Evolutionary conservation across 2,888 invertebrate species (phyloP), one percentile per base, ranked within the genome.

Genomic region (Tanytarsus gracilentus): DNA sequence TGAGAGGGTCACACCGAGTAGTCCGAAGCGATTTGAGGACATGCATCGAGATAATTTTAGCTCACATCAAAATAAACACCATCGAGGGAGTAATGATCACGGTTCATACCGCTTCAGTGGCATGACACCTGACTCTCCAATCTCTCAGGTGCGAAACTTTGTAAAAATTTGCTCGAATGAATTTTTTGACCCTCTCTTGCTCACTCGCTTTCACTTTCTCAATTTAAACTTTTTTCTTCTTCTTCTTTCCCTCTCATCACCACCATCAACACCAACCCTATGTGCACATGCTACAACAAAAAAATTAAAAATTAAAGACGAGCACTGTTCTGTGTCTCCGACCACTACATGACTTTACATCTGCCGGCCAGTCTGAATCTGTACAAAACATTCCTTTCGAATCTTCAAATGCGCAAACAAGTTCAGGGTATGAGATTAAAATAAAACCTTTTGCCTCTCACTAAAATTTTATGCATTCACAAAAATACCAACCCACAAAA

Each of bases 91-190:
- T 30, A 36, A 49, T 11, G 60, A 60, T 48, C 53, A 55, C 8
- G 36, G 39, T 25, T 27, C 27, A 7, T 58, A 29, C 21, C 60
- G 36, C 18, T 6, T 29, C 14, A 48, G 14, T 9, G 58, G 69
- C 39, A 72, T 72, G 3, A 72, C 74, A 9, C 74, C 74, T 0
- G 74, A 74, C 58, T 74, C 74, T 14, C 74, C 74, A 26, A 72
- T 72, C 36, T 73, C 73, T 7, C 74, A 74, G 68, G 74, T n/a
- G n/a, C n/a, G n/a, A n/a, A n/a, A n/a, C n/a, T n/a, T n/a, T n/a
- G n/a, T 74, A 61, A 49, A 25, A 18, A 44, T 33, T 33, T 33
- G n/a, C n/a, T 33, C 29, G 29, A 29, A 7, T 7, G 29, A 29
- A 29, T 29, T 29, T n/a, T 9, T 33, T n/a, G 33, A 5, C 33